Conservation (phyloP, 2,113 vertebrate species). For the Rissa tridactyla region DNA sequence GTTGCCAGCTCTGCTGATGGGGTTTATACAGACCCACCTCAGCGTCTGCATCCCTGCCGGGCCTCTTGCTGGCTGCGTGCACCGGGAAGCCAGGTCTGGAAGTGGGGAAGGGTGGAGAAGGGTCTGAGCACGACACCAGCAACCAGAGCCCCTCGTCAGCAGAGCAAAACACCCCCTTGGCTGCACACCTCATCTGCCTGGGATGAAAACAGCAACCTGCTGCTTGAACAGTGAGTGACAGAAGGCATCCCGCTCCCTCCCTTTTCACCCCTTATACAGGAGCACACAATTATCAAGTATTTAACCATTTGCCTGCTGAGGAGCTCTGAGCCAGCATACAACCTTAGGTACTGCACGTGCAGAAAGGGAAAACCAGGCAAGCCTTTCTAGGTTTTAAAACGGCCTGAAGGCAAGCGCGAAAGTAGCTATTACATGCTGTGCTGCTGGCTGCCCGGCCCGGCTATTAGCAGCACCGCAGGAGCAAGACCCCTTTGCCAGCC, state of each 20-base stretch:
- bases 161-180: neutral
- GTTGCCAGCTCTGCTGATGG: neutral
- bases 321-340: neutral
- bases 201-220: neutral
- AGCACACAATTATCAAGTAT: no score
- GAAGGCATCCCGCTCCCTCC: fast-evolving
- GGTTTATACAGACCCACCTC: neutral
- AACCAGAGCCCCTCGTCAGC: fast-evolving
- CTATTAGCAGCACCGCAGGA: fast-evolving
- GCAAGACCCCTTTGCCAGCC: neutral
- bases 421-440: neutral
- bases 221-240: no score
- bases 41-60: neutral
- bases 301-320: neutral
- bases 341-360: fast-evolving
- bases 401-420: neutral
- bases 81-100: fast-evolving
- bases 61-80: fast-evolving
- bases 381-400: neutral
- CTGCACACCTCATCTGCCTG: no score
- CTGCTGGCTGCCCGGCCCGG: neutral
- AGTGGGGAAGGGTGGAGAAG: neutral
- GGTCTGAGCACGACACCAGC: neutral
- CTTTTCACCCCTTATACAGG: no score
- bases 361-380: no score